Evolutionary conservation across 2,888 invertebrate genomes (phyloP).

Genomic region (Lithophane socia): DNA sequence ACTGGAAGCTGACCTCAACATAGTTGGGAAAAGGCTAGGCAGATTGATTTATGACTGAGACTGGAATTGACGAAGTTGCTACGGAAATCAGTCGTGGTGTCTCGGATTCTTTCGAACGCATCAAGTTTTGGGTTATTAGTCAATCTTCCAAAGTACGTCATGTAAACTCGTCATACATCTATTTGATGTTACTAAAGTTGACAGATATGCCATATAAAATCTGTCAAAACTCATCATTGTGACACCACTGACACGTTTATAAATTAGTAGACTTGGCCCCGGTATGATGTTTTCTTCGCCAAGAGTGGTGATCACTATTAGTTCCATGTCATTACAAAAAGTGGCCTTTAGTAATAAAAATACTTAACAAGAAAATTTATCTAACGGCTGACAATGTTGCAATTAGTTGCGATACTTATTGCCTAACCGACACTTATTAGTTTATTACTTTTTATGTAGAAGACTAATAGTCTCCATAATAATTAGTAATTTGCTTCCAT

Average conservation of each 20-base stretch:
- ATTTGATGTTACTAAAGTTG: no score
- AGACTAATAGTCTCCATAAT: slow-evolving; percentile 6
- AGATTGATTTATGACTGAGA: no score
- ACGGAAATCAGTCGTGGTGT: not conserved
- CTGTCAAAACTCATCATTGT: no score
- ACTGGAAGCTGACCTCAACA: no score
- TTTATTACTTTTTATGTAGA: slow-evolving; percentile 9
- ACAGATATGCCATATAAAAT: no score
- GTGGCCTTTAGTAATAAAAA: not conserved
- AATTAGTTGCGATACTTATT: slow-evolving; percentile 24
- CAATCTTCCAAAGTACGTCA: not conserved
- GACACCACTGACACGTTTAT: no score
- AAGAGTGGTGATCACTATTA: not conserved
- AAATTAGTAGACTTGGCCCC: no score
- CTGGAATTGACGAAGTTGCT: not conserved
- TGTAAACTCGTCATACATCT: not conserved
- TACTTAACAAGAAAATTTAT: not conserved
- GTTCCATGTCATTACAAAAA: not conserved
- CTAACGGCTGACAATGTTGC: not conserved
- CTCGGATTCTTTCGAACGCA: not conserved
- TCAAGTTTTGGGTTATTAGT: not conserved
- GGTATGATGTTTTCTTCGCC: not conserved
- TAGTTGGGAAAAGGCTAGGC: no score
- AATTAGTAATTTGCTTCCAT: slow-evolving; percentile 14
- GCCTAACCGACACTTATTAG: not conserved